Base-by-base conservation (phyloP, 2,797 vertebrate genomes). In the Chelon auratus region DNA sequence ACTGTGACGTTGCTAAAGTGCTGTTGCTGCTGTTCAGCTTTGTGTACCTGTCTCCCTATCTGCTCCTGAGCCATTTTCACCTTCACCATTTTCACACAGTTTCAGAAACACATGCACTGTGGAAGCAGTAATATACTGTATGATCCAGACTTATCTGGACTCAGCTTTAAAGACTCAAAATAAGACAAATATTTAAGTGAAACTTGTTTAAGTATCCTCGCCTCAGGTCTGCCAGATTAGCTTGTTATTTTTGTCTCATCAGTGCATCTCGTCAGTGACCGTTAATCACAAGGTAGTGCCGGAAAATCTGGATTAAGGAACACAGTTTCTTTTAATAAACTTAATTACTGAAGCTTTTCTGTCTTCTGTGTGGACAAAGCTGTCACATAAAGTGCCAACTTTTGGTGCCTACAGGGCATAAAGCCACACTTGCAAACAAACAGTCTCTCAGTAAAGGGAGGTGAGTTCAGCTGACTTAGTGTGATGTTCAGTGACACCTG, bases 401-500 rank as follows among this genome's bases (percentile, higher is more conserved):
- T 30, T 43, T 22, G 30, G n/a, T 57, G 33, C 37, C 66, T 54
- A 43, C 30, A 52, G 67, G 56, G 26, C 45, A 42, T 33, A 61
- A 0, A 53, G 26, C 40, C 33, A 51, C 40, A 68, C 3, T 36
- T 10, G 26, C 51, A 18, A 3, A 67, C 42, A 50, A 5, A 22
- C 11, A 37, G 43, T 37, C 5, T 40, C 8, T 24, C 15, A 13
- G 17, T 15, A 9, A 39, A 0, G 45, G 5, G 22, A 2, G 11
- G 9, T 59, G 36, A 33, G 17, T 43, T 68, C 11, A 17, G 12
- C 22, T 59, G 30, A 39, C 53, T 45, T 17, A 48, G 9, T 37
- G 12, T n/a, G 45, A 59, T 48, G 24, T 54, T 60, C 10, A n/a
- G 13, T 66, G 51, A 74, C 40, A 67, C 18, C 24, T 55, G 14